Percentiles rank a stretch among this genome's conserved stretches.
Conservation (phyloP, 2,113 vertebrate species). For the Anolis carolinensis region DNA sequence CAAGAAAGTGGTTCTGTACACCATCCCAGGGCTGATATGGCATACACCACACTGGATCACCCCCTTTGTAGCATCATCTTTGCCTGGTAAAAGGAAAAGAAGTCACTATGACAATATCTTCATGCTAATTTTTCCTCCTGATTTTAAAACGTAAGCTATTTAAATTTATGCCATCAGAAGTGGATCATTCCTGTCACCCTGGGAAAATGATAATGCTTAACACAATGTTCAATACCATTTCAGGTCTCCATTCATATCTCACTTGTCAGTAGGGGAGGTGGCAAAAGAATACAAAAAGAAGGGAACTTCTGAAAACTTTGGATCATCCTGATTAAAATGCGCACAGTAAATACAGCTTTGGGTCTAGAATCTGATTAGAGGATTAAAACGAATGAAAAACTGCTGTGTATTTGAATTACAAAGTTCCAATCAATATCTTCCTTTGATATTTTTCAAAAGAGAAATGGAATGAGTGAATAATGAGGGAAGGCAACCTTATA, state of each 20-base stretch:
- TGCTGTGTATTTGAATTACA: conserved; percentile 64
- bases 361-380: conserved; percentile 77
- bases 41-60: no score
- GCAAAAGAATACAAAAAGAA: conserved; percentile 53
- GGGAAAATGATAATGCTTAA: conserved; percentile 20
- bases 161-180: conserved; percentile 32
- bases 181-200: conserved; percentile 13
- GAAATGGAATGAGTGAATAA: conserved; percentile 56
- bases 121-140: conserved; percentile 1
- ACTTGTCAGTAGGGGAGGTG: conserved; percentile 20
- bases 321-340: conserved; percentile 76
- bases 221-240: conserved; percentile 47
- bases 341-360: conserved; percentile 69
- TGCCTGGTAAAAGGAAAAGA: neutral
- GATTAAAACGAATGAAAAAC: conserved; percentile 76
- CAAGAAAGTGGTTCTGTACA: no score
- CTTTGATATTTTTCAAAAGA: conserved; percentile 62
- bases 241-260: conserved; percentile 57
- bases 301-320: conserved; percentile 57
- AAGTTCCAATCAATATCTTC: conserved; percentile 67
- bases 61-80: neutral
- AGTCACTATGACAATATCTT: neutral
- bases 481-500: conserved; percentile 24
- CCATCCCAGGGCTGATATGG: no score
- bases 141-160: conserved; percentile 23